Conservation (phyloP, 2,888 invertebrate species). For the Auanema sp. region DNA sequence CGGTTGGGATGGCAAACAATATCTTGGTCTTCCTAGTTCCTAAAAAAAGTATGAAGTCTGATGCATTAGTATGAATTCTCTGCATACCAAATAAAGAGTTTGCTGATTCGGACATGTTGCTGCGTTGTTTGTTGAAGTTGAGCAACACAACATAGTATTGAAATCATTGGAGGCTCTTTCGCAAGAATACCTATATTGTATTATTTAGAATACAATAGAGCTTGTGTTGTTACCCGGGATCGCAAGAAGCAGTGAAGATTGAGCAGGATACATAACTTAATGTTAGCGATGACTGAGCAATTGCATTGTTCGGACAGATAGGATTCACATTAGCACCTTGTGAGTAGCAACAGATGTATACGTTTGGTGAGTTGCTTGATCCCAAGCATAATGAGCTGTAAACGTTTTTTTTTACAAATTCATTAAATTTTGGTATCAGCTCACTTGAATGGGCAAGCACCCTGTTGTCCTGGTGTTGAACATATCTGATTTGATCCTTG, state of each 20-base stretch:
- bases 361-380: not conserved
- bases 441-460: conserved; percentile 10
- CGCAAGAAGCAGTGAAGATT: conserved; percentile 31
- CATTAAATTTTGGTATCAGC: not conserved
- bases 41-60: conserved; percentile 16
- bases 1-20: conserved; percentile 32
- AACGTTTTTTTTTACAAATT: no score
- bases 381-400: no score
- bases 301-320: conserved; percentile 49
- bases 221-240: conserved; percentile 33
- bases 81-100: conserved; percentile 9
- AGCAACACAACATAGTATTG: conserved; percentile 46
- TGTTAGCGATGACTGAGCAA: conserved; percentile 42
- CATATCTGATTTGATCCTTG: conserved; percentile 11
- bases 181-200: conserved; percentile 32
- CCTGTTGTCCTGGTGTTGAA: conserved; percentile 7
- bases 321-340: conserved; percentile 32
- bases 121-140: conserved; percentile 17
- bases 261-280: conserved; percentile 48
- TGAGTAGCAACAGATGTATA: conserved; percentile 38
- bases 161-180: conserved; percentile 32
- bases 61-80: not conserved
- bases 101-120: conserved; percentile 46
- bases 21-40: conserved; percentile 39
- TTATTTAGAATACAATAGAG: no score